phyloP scores from a whole-genome alignment of 2,797 vertebrate genomes.

The Fistularia commersonii region DNA sequence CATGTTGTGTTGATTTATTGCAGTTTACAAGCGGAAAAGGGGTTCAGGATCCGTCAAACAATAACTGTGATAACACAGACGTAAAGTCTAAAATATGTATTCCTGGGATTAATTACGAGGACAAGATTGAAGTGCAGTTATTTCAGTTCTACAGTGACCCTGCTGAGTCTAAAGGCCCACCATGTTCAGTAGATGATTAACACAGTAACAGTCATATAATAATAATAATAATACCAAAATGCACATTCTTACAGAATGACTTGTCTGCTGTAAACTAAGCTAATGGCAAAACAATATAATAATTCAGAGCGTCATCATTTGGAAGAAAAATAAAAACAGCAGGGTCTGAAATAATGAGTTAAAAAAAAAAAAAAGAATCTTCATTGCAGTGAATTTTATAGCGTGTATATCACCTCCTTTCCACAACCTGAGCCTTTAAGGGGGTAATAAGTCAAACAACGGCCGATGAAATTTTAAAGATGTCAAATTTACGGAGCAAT shows the following conservation, averaged over 20 bases:
- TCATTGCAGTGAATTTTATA: conserved; percentile 48
- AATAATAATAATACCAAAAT: conserved; percentile 22
- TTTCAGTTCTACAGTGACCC: conserved; percentile 38
- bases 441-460: conserved; percentile 1
- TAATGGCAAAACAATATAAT: conserved; percentile 42
- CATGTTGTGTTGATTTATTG: conserved; percentile 45
- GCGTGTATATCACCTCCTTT: conserved; percentile 3
- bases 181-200: conserved; percentile 34
- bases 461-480: conserved; percentile 23
- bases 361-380: conserved; percentile 31
- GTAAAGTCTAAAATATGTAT: conserved; percentile 54
- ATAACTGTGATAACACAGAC: conserved; percentile 18
- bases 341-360: too few relatives aligned
- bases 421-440: conserved; percentile 16
- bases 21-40: conserved; percentile 28
- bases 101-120: conserved; percentile 57
- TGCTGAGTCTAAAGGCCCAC: conserved; percentile 31
- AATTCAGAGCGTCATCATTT: conserved; percentile 31
- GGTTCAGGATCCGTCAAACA: conserved; percentile 19
- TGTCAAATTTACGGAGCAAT: conserved; percentile 41
- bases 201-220: conserved; percentile 48
- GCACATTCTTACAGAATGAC: conserved; percentile 72
- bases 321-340: conserved; percentile 13
- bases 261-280: conserved; percentile 61
- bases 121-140: conserved; percentile 41